Conservation (phyloP, 2,888 invertebrate genomes). For the Anoplius nigerrimus region DNA sequence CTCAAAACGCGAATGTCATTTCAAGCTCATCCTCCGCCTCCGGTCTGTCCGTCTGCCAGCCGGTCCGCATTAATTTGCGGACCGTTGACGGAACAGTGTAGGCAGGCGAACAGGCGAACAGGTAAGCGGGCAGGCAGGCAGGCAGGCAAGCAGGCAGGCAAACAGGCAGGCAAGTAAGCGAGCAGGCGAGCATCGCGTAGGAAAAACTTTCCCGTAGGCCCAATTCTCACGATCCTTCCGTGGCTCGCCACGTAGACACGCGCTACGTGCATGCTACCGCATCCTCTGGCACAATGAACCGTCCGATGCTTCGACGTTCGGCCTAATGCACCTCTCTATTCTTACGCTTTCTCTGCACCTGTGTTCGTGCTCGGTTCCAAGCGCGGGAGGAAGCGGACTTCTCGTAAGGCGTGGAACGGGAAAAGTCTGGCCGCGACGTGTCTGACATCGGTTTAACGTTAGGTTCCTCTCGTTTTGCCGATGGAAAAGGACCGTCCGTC, state of each 20-base stretch:
- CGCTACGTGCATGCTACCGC: slow-evolving; percentile 31
- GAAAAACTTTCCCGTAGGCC: slow-evolving; percentile 59
- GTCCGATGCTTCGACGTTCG: slow-evolving; percentile 10
- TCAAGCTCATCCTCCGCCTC: slow-evolving; percentile 8
- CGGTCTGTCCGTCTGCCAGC: no score
- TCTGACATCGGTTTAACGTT: no score
- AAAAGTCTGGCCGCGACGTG: no score
- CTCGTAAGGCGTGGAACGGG: neutral
- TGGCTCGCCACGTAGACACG: slow-evolving; percentile 32
- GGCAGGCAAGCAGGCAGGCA: no score
- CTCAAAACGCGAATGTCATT: neutral
- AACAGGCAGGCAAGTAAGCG: no score
- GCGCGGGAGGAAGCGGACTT: neutral
- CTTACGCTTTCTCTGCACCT: neutral
- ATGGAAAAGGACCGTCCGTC: no score
- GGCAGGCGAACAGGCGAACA: no score
- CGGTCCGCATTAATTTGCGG: slow-evolving; percentile 19
- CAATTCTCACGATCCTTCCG: slow-evolving; percentile 56
- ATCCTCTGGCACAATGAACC: slow-evolving; percentile 44
- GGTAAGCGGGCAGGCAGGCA: no score
- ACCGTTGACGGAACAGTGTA: slow-evolving; percentile 14
- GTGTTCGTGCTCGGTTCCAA: neutral
- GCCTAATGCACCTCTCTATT: neutral
- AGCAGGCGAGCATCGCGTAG: slow-evolving; percentile 5
- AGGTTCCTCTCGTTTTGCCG: no score